A percentile compares a stretch with the other conserved stretches of the same genome.
phyloP scores from a whole-genome alignment of 2,888 invertebrate genomes.

The Bruchidius siliquastri region DNA sequence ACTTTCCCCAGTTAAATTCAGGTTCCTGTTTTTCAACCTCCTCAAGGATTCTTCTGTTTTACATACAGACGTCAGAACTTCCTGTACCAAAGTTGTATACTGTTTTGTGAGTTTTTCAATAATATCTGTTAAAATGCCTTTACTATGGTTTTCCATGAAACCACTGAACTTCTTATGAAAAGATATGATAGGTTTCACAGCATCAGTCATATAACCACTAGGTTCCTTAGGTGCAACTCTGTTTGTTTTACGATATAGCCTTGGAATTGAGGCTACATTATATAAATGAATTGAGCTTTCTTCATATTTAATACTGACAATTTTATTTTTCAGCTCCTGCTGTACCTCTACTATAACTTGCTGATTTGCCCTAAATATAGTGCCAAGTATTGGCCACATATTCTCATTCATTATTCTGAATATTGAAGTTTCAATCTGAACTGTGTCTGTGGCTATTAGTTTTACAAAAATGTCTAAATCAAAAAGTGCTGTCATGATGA shows the following conservation, averaged over 20 bases:
- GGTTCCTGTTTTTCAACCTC: constrained; percentile 63
- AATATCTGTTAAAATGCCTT: constrained; percentile 45
- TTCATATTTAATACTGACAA: constrained; percentile 33
- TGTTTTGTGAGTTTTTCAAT: constrained; percentile 49
- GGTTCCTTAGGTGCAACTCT: constrained; percentile 77
- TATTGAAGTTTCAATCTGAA: constrained; percentile 27
- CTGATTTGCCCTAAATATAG: constrained; percentile 31
- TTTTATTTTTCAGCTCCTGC: constrained; percentile 27
- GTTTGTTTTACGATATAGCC: constrained; percentile 88
- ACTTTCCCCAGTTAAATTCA: constrained; percentile 38
- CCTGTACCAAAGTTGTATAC: constrained; percentile 62
- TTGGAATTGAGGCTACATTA: constrained; percentile 88
- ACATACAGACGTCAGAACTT: constrained; percentile 88
- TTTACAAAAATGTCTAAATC: constrained; percentile 32
- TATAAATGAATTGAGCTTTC: constrained; percentile 60
- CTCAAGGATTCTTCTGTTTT: constrained; percentile 93
- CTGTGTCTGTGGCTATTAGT: constrained; percentile 22
- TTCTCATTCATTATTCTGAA: constrained; percentile 32
- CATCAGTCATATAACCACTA: constrained; percentile 61
- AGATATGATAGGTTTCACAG: constrained; percentile 50
- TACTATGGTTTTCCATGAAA: constrained; percentile 42
- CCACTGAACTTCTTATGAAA: constrained; percentile 53
- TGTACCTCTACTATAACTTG: constrained; percentile 25
- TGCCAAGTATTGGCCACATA: constrained; percentile 27
- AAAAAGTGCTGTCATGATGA: constrained; percentile 33